These are phyloP conservation scores for Caloenas nicobarica DNA, from an alignment of 2,113 vertebrate species.

Conservation along the genomic window DNA sequence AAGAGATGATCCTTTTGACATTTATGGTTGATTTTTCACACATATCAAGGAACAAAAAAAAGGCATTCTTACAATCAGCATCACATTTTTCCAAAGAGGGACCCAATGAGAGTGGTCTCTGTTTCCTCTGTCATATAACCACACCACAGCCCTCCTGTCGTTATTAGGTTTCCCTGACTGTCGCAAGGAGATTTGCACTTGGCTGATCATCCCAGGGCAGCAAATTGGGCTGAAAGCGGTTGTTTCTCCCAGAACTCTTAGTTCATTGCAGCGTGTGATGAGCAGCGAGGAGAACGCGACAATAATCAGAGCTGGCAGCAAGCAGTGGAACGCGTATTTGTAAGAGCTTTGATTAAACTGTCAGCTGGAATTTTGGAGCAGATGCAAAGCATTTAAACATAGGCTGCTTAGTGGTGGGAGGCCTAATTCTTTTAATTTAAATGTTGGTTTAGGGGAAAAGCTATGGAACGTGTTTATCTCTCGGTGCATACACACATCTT, in stretches of 20 bases:
- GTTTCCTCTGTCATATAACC: neutral
- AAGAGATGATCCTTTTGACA: neutral
- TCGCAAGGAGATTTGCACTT: neutral
- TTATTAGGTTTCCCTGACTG: neutral
- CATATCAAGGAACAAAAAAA: no score
- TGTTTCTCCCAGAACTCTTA: neutral
- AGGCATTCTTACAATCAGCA: neutral
- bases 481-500: neutral
- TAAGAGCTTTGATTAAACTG: slow-evolving; percentile 4
- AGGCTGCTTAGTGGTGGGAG: neutral
- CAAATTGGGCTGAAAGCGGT: neutral
- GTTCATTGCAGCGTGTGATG: neutral
- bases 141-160: neutral
- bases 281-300: neutral
- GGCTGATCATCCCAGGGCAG: neutral
- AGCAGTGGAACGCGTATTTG: neutral
- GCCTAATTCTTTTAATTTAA: neutral
- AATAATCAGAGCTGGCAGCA: neutral
- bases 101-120: neutral
- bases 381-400: neutral
- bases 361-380: slow-evolving; percentile 11
- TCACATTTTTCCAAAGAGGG: neutral
- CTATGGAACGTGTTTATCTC: neutral
- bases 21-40: neutral
- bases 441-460: neutral